Conservation (phyloP, 2,888 invertebrate species). For the Thereva nobilitata region DNA sequence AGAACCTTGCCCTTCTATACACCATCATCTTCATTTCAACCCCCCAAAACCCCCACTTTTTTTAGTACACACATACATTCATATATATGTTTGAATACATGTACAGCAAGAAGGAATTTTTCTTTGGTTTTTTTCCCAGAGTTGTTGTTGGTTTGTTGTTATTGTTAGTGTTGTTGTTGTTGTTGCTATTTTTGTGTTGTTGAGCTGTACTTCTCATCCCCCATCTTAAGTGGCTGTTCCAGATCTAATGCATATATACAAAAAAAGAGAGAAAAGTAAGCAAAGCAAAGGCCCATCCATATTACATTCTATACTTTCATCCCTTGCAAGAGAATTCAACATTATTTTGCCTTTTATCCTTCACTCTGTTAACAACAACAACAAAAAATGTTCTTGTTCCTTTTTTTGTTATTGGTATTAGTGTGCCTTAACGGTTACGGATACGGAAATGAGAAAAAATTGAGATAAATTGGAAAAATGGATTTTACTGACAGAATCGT, state of each 20-base stretch:
- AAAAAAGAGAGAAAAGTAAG: constrained; percentile 4
- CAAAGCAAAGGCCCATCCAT: too few relatives aligned
- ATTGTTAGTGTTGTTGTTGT: neutral
- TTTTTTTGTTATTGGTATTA: constrained; percentile 6
- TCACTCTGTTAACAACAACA: too few relatives aligned
- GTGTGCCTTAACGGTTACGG: neutral
- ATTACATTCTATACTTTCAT: too few relatives aligned
- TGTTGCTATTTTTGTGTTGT: constrained; percentile 5
- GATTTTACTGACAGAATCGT: constrained; percentile 33
- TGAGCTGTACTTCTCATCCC: constrained; percentile 3
- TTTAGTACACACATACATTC: too few relatives aligned
- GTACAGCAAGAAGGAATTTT: too few relatives aligned
- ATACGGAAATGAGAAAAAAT: constrained; percentile 24
- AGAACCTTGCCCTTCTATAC: too few relatives aligned
- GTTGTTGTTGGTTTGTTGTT: too few relatives aligned
- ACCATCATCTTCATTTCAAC: neutral
- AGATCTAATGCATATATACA: constrained; percentile 12
- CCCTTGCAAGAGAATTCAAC: too few relatives aligned
- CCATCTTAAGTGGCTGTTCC: constrained; percentile 22
- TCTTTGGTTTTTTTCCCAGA: too few relatives aligned
- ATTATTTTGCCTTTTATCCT: too few relatives aligned
- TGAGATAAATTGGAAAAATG: constrained; percentile 32
- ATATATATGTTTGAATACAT: too few relatives aligned
- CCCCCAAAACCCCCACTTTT: neutral
- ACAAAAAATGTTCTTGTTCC: neutral